A percentile compares a stretch with the other conserved stretches of the same genome.
Evolutionary conservation across 2,888 invertebrate species (phyloP).

Genomic region (Sphaeridia pumilis): DNA sequence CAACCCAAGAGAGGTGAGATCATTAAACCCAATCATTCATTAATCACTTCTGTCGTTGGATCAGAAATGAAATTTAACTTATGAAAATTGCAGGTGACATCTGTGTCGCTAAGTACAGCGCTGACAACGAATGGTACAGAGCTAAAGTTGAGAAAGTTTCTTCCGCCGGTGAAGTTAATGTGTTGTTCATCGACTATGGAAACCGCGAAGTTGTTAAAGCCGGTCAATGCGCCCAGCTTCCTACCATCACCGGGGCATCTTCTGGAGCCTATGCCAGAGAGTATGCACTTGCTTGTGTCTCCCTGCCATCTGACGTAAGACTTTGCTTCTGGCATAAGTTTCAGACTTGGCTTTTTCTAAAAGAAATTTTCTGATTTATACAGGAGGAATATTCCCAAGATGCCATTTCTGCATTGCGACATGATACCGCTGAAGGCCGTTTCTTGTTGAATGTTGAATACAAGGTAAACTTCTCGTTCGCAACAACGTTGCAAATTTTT

Average conservation of each 20-base stretch:
- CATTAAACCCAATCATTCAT: no score
- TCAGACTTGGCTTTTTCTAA: not conserved
- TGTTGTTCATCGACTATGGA: slow-evolving; percentile 92
- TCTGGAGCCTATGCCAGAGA: slow-evolving; percentile 70
- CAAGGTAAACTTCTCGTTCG: slow-evolving; percentile 40
- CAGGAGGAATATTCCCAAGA: slow-evolving; percentile 63
- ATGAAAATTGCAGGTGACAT: slow-evolving; percentile 50
- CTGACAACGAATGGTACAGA: slow-evolving; percentile 91
- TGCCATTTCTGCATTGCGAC: slow-evolving; percentile 55
- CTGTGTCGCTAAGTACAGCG: slow-evolving; percentile 79
- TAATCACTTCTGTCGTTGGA: no score
- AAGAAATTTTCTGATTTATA: slow-evolving; percentile 10
- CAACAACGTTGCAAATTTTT: not conserved
- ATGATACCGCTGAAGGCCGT: slow-evolving; percentile 58
- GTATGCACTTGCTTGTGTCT: slow-evolving; percentile 69
- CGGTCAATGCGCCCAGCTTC: slow-evolving; percentile 68
- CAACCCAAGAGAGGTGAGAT: slow-evolving; percentile 56
- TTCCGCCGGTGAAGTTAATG: slow-evolving; percentile 57
- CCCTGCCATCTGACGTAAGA: slow-evolving; percentile 69
- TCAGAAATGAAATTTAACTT: not conserved
- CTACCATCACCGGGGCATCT: slow-evolving; percentile 57
- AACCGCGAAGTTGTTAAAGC: slow-evolving; percentile 70
- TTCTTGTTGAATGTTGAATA: slow-evolving; percentile 74
- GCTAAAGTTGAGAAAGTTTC: slow-evolving; percentile 74
- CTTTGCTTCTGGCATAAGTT: not conserved